phyloP scores from a whole-genome alignment of 2,888 invertebrate species.

The Habrosyne pyritoides region DNA sequence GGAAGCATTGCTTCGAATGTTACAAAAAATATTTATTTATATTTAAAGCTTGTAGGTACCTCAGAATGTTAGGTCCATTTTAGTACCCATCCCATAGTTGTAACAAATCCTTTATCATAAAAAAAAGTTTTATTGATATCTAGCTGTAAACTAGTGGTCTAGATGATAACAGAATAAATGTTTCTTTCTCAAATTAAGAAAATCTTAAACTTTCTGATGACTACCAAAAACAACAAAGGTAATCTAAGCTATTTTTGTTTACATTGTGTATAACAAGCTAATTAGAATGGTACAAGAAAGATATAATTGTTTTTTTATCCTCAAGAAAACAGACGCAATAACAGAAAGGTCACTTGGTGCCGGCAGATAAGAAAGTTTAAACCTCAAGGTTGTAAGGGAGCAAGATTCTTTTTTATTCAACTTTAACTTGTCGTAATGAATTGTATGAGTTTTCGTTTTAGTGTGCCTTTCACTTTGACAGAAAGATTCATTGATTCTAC shows the following conservation, averaged over 20 bases:
- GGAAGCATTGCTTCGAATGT: too few species aligned
- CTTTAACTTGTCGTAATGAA: not conserved
- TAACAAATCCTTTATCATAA: too few species aligned
- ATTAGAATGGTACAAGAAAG: not conserved
- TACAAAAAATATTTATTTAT: too few species aligned
- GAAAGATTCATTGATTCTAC: not conserved
- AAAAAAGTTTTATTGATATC: too few species aligned
- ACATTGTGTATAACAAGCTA: not conserved
- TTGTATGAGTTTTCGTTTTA: not conserved
- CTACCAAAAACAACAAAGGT: too few species aligned
- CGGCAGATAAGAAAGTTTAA: conserved; percentile 27
- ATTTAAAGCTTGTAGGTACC: too few species aligned
- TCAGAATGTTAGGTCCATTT: too few species aligned
- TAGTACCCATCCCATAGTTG: too few species aligned
- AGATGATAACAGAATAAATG: too few species aligned
- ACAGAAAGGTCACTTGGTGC: conserved; percentile 23
- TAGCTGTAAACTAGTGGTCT: too few species aligned
- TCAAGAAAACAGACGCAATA: conserved; percentile 14
- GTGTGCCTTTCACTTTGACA: not conserved
- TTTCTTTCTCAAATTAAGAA: too few species aligned
- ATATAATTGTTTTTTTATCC: not conserved
- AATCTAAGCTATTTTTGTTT: not conserved
- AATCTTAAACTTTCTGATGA: too few species aligned
- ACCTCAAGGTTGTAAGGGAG: not conserved
- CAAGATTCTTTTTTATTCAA: not conserved